A percentile compares a stretch with the other conserved stretches of the same genome.
Conservation (phyloP, 1,140 invertebrate species). For the Drosophila kepulauana region DNA sequence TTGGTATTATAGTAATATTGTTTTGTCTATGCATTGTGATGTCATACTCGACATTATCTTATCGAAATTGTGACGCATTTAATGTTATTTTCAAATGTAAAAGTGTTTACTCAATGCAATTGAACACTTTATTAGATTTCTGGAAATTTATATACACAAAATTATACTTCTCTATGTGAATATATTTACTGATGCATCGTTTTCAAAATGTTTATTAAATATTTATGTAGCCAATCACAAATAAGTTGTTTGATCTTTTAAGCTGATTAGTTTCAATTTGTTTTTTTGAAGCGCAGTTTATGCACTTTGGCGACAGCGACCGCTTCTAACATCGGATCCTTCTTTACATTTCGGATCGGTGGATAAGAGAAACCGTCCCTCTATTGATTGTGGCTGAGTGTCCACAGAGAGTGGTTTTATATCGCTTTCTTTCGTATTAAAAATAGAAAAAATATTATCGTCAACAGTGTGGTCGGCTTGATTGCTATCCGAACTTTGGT, state of each 20-base stretch:
- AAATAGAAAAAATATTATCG: constrained; percentile 44
- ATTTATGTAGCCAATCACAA: constrained; percentile 15
- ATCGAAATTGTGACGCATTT: constrained; percentile 4
- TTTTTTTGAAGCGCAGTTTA: constrained; percentile 23
- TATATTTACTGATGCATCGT: background rate
- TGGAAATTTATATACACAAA: too few relatives aligned
- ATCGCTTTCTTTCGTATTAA: constrained; percentile 38
- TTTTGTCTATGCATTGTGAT: constrained; percentile 1
- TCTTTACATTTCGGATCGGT: constrained; percentile 43
- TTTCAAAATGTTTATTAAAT: background rate
- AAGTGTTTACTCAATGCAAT: too few relatives aligned
- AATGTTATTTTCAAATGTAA: too few relatives aligned
- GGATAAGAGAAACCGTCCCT: constrained; percentile 48
- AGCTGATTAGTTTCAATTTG: background rate
- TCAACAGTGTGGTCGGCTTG: constrained; percentile 2
- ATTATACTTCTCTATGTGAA: background rate
- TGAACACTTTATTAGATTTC: too few relatives aligned
- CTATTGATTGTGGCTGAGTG: constrained; percentile 6
- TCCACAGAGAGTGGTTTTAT: background rate
- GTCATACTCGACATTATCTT: constrained; percentile 5
- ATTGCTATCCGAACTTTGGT: constrained; percentile 8
- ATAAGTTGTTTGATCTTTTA: background rate
- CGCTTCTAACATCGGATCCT: constrained; percentile 37
- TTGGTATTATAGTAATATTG: constrained; percentile 1
- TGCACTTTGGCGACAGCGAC: constrained; percentile 54